Percentiles rank a stretch among this genome's conserved stretches.
phyloP scores from a whole-genome alignment of 2,888 invertebrate species.

The Drosophila ustulata region DNA sequence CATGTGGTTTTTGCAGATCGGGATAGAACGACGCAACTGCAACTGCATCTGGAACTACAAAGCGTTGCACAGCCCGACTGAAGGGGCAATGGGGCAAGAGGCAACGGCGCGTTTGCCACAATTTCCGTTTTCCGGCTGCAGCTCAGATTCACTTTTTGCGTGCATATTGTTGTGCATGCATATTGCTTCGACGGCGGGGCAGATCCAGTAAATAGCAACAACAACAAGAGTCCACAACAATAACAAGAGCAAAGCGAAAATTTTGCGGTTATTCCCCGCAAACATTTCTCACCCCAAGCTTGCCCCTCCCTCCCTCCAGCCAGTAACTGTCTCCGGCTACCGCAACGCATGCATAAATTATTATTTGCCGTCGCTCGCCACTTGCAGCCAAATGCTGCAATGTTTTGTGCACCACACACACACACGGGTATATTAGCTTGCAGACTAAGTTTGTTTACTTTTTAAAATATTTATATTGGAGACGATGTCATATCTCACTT shows the following conservation, averaged over 20 bases:
- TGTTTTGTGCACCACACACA: slow-evolving; percentile 24
- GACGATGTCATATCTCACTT: too few relatives aligned
- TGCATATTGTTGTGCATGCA: slow-evolving; percentile 48
- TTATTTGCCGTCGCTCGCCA: slow-evolving; percentile 73
- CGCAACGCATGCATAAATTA: slow-evolving; percentile 80
- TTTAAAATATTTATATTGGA: background rate
- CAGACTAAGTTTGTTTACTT: background rate
- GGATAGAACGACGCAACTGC: slow-evolving; percentile 9
- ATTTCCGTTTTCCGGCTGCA: slow-evolving; percentile 78
- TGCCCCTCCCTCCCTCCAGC: background rate
- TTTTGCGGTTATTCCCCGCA: slow-evolving; percentile 68
- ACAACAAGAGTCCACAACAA: slow-evolving; percentile 18
- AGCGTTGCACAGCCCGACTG: background rate
- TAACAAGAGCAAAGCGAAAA: slow-evolving; percentile 59
- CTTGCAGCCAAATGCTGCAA: slow-evolving; percentile 75
- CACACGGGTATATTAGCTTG: slow-evolving; percentile 23
- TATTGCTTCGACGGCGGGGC: slow-evolving; percentile 42
- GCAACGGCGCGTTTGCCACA: slow-evolving; percentile 66
- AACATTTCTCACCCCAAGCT: slow-evolving; percentile 33
- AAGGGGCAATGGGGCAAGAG: slow-evolving; percentile 6
- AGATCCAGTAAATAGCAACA: slow-evolving; percentile 46
- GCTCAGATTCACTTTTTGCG: slow-evolving; percentile 75
- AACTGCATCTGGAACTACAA: background rate
- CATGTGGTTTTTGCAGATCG: slow-evolving; percentile 59
- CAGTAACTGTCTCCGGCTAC: slow-evolving; percentile 49